Evolutionary conservation across 2,113 vertebrate species (phyloP).

Genomic region (Carassius auratus): DNA sequence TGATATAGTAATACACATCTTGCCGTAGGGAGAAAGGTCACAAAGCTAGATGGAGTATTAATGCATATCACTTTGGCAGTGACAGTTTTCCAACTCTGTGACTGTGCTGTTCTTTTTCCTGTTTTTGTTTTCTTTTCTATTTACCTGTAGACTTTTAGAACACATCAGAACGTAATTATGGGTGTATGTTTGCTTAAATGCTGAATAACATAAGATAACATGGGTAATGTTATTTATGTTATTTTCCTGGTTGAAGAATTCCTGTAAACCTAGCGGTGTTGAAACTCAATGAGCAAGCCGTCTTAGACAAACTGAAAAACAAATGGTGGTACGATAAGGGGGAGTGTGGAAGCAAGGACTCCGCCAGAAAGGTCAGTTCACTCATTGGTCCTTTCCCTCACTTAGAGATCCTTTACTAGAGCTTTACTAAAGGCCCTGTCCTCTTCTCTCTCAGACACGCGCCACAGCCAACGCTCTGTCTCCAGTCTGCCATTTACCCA

Average conservation of each 20-base stretch:
- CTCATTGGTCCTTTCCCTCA: constrained; percentile 66
- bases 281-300: constrained; percentile 99
- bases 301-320: constrained; percentile 99
- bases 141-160: constrained; percentile 57
- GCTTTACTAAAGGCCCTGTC: constrained; percentile 49
- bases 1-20: constrained; percentile 99
- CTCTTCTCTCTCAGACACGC: constrained; percentile 35
- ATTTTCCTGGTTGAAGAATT: constrained; percentile 95
- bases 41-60: constrained; percentile 93
- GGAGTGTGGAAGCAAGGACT: constrained; percentile 99
- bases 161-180: constrained; percentile 58
- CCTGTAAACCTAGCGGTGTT: constrained; percentile 99
- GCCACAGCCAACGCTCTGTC: constrained; percentile 47
- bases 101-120: constrained; percentile 60
- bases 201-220: constrained; percentile 99
- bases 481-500: constrained; percentile 63
- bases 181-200: constrained; percentile 70
- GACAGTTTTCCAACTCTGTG: constrained; percentile 73
- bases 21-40: constrained; percentile 85
- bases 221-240: constrained; percentile 99
- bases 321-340: constrained; percentile 99
- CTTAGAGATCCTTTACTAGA: constrained; percentile 50
- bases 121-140: constrained; percentile 41
- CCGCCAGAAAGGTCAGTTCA: constrained; percentile 99
- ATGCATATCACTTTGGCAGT: constrained; percentile 91